Evolutionary conservation across 2,888 invertebrate genomes (phyloP), one percentile per base, ranked within the genome.

Genomic region (Sialis fuliginosa): DNA sequence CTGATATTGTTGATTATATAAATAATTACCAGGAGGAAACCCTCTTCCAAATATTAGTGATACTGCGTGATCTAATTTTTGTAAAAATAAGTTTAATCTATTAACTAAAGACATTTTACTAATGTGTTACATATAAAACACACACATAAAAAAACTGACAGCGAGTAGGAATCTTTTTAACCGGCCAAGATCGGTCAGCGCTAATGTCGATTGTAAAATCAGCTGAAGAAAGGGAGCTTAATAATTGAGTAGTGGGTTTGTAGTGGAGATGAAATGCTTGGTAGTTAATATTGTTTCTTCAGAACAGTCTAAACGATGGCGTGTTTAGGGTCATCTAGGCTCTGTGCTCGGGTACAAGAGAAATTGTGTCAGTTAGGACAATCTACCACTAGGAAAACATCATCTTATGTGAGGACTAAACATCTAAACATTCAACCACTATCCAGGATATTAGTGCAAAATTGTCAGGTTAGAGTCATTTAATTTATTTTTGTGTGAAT

Each of bases 301-400:
- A 78, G 73, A 77, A 74, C 75, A 75, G 78, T 80, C 74, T 75
- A 75, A 72, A 75, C 78, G 74, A 83, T 83, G 82, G 82, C 82
- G 77, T 80, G 81, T 77, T 74, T 81, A 75, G 79, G 79, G 72
- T 78, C 81, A 71, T 78, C 79, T 75, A 77, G 81, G 75, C 75
- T 82, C 69, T 82, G 81, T 79, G 79, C 76, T 73, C 80, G 81
- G 71, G 79, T 80, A 66, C 74, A 75, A 65, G 80, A 81, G 72
- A 81, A 81, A 76, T 69, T 82, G 79, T 82, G 81, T 76, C 80
- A 80, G 75, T 79, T 80, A 66, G 76, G 79, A 71, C 75, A 74
- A 68, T 75, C 70, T 68, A 72, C 76, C 69, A 72, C 76, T 62
- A 76, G 74, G 68, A 78, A 77, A 71, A 70, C 75, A 68, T 70